Percentiles rank a stretch among this genome's conserved stretches.
Conservation (phyloP, 2,888 invertebrate genomes). For the Heliconius ethilla region DNA sequence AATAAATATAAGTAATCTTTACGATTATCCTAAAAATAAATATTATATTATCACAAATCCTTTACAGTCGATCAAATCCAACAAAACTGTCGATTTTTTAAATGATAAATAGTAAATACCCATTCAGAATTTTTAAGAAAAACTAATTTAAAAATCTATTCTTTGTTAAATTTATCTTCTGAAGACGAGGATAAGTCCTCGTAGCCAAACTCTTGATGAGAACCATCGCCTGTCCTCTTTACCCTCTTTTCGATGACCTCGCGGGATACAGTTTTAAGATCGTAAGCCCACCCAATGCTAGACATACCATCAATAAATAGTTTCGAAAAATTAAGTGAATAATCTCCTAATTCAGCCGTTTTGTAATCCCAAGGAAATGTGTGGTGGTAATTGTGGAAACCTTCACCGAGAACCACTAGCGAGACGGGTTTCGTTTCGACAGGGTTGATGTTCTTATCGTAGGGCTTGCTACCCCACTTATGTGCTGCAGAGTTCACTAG, state of each 20-base stretch:
- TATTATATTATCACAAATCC: slow-evolving; percentile 45
- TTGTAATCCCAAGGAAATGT: slow-evolving; percentile 93
- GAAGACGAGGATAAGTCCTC: slow-evolving; percentile 71
- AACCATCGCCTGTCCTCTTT: slow-evolving; percentile 88
- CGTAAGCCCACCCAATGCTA: slow-evolving; percentile 92
- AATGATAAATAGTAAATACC: slow-evolving; percentile 11
- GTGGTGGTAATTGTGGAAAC: slow-evolving; percentile 95
- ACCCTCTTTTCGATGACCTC: slow-evolving; percentile 87
- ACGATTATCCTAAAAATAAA: slow-evolving; percentile 36
- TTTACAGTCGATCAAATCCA: slow-evolving; percentile 36
- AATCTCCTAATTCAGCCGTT: slow-evolving; percentile 88
- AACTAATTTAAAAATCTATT: slow-evolving; percentile 26
- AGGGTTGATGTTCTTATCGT: slow-evolving; percentile 88
- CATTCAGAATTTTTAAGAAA: slow-evolving; percentile 3
- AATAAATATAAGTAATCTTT: slow-evolving; percentile 39
- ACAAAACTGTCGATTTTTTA: slow-evolving; percentile 3
- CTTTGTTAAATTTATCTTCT: slow-evolving; percentile 28
- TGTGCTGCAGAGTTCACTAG: slow-evolving; percentile 95
- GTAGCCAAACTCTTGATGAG: slow-evolving; percentile 89
- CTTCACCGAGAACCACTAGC: slow-evolving; percentile 86
- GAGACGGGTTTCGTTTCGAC: slow-evolving; percentile 86
- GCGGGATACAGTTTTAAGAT: slow-evolving; percentile 88
- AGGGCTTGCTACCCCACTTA: slow-evolving; percentile 87
- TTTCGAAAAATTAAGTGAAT: slow-evolving; percentile 87
- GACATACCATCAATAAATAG: slow-evolving; percentile 90